Conservation (phyloP, 2,113 vertebrate species). For the Pseudorasbora parva region DNA sequence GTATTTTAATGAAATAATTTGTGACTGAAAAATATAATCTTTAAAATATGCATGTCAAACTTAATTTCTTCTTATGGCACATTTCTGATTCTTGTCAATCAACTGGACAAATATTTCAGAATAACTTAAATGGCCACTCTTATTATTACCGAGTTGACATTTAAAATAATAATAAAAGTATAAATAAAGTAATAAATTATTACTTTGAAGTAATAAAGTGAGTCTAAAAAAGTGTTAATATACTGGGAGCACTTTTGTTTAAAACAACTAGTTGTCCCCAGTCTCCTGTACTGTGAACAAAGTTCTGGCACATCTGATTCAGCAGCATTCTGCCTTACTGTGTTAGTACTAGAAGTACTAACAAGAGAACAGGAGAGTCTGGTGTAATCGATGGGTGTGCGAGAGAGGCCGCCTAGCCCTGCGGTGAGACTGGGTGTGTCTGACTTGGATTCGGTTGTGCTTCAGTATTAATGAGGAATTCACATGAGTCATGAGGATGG, state of each 20-base stretch:
- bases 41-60: background rate
- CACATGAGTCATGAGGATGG: constrained; percentile 31
- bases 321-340: background rate
- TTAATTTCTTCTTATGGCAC: background rate
- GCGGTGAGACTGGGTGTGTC: constrained; percentile 35
- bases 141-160: background rate
- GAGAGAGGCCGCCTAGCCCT: constrained; percentile 1
- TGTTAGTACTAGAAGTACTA: too few relatives aligned
- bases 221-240: too few relatives aligned
- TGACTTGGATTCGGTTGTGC: background rate
- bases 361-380: background rate
- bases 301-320: background rate
- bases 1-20: background rate
- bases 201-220: background rate
- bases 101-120: background rate
- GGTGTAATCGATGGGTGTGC: constrained; percentile 14
- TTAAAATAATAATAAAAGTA: background rate
- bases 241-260: background rate
- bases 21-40: background rate
- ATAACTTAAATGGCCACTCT: background rate
- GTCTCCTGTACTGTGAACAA: constrained; percentile 5
- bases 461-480: constrained; percentile 32
- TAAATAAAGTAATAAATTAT: background rate
- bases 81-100: background rate
- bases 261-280: background rate